Base-by-base conservation (phyloP, 30 jellyfish, hydroid and myxozoan genomes). In the Hydractinia symbiolongicarpus region DNA sequence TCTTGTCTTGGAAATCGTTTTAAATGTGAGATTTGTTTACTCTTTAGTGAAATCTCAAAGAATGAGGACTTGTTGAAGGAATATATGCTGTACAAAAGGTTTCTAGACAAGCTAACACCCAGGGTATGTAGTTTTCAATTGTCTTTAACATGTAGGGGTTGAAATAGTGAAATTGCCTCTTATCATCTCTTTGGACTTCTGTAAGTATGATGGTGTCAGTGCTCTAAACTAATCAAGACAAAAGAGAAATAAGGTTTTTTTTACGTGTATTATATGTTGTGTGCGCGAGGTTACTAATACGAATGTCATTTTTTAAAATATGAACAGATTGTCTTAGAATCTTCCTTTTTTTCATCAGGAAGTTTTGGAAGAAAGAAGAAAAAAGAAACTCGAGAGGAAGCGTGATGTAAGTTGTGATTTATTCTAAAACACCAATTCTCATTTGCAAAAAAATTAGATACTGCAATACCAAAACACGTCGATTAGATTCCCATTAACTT, bases 1-100 rank as follows among this genome's bases (percentile, higher is more conserved):
- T 30, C 44, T 30, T 1, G 44, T 30, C 44, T 30, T 30, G 2
- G 2, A 30, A 30, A 30, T 30, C 44, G 44, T 30, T 30, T 16
- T 11, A 0, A 58, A 58, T 58, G 17, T 58, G 69, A 13, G 2
- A 13, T 58, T 0, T 58, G 15, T 64, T 64, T 64, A 64, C 40
- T 9, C 4, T 64, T 81, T 40, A 73, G 98, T 81, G 98, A 91
- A 71, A 91, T 91, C 78, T 80, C 96, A 52, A 91, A 86, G 84
- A 91, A 86, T 67, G 96, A 91, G 66, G 98, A 91, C 56, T 79
- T 89, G 20, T 73, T 91, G 66, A 91, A 86, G 68, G 98, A 91
- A 75, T 91, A 86, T 67, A 86, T 86, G 93, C 69, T 85, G 49
- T 91, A 91, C 74, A 91, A 86, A 72, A 82, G 82, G 64, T 91